Base-by-base conservation (phyloP, 2,113 vertebrate genomes). In the Tympanuchus pallidicinctus region DNA sequence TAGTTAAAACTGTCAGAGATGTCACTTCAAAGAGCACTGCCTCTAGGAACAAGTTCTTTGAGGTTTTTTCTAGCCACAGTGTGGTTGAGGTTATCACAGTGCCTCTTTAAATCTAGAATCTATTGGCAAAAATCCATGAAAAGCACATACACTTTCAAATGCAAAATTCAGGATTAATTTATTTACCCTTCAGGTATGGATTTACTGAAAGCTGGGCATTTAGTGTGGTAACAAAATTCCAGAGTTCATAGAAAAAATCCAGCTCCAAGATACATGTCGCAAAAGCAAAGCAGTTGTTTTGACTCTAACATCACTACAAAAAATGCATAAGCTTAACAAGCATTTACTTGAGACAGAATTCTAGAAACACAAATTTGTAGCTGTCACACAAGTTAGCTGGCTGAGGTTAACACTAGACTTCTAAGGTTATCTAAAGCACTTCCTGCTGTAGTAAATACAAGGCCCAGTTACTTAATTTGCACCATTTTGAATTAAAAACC, bases 11-110 rank as follows among this genome's bases (percentile, higher is more conserved):
- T 90, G 76, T 90, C 90, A 78, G 48, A 75, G 48, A 43, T 84
- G 85, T 54, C 91, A 91, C 93, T 95, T 96, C 86, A 93, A 94
- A 91, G 61, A 61, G 43, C 56, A 88, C n/a, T 54, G 61, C 40
- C 65, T 69, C 61, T 88, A 66, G 16, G 61, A 96, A 90, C 76
- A 91, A 96, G 88, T 59, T 83, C 88, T 91, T 78, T 72, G 94
- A 88, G 88, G 88, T 80, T 86, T 88, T 52, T 75, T 57, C 73
- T 88, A 78, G 88, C 91, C 91, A 94, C 82, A 90, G 18, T 40
- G 61, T 76, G 94, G 94, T 92, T 84, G 86, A 78, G 72, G 70
- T 93, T 88, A 94, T 95, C 91, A 93, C 79, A 86, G 45, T 32
- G 80, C 78, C 77, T 91, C 93, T 90, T 89, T 90, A 96, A 95